Conservation (phyloP, 2,888 invertebrate species). For the Diaprepes abbreviatus region DNA sequence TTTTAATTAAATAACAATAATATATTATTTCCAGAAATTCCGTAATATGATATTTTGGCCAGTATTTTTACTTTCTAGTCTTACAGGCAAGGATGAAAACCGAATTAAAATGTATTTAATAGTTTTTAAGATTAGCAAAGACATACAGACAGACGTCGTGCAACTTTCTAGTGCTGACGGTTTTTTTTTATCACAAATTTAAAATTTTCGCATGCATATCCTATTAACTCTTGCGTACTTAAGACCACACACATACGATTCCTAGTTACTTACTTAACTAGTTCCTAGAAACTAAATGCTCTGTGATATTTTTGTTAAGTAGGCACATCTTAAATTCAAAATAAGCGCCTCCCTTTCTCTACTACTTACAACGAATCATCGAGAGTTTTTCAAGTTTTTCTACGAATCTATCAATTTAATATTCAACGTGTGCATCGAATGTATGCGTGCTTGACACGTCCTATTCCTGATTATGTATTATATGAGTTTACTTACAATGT, state of each 20-base stretch:
- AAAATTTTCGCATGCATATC: no score
- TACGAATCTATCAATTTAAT: conserved; percentile 4
- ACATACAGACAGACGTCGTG: no score
- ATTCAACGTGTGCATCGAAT: conserved; percentile 1
- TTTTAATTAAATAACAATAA: no score
- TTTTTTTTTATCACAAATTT: no score
- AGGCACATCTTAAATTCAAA: conserved; percentile 1
- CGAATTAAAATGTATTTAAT: no score
- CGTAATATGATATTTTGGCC: no score
- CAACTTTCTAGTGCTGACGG: no score
- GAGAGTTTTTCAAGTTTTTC: conserved; percentile 14
- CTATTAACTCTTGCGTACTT: no score
- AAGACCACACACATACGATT: background rate
- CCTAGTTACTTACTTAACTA: background rate
- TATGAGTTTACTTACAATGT: background rate
- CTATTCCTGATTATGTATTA: background rate
- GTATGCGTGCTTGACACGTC: conserved; percentile 1
- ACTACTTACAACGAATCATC: conserved; percentile 16
- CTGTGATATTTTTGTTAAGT: conserved; percentile 8
- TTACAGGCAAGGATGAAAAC: no score
- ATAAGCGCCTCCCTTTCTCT: conserved; percentile 22
- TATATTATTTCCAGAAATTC: no score
- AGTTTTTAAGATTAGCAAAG: no score
- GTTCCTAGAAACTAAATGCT: background rate
- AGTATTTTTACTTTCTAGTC: no score